Evolutionary conservation across 2,113 vertebrate species (phyloP).

Genomic region (Psammodynastes pulverulentus): DNA sequence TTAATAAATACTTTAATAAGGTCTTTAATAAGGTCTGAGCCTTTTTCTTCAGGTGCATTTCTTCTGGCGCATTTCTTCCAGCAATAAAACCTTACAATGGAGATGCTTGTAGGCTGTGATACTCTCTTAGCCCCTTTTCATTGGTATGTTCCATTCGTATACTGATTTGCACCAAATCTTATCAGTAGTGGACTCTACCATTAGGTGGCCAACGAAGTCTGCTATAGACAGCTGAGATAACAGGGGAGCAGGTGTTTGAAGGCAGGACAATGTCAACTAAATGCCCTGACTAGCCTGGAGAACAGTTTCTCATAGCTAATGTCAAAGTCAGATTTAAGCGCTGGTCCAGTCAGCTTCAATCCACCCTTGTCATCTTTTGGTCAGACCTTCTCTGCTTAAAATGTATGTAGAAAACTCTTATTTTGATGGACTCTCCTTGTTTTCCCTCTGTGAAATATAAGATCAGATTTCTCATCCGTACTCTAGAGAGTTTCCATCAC

Average conservation of each 20-base stretch:
- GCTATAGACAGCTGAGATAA: neutral
- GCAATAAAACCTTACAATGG: neutral
- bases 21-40: neutral
- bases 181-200: neutral
- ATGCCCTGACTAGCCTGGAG: neutral
- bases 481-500: neutral
- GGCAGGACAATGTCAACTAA: neutral
- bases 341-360: neutral
- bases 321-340: neutral
- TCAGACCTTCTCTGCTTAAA: neutral
- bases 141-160: neutral
- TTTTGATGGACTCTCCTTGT: neutral
- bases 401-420: neutral
- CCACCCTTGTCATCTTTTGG: neutral
- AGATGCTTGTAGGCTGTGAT: neutral
- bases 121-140: neutral
- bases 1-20: neutral
- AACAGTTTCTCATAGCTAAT: neutral
- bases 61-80: neutral
- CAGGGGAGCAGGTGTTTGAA: neutral
- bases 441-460: neutral
- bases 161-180: neutral
- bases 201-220: neutral
- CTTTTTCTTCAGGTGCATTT: neutral
- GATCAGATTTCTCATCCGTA: neutral